Conservation (phyloP, 2,797 vertebrate genomes). For the Pangasius mekongensis region DNA sequence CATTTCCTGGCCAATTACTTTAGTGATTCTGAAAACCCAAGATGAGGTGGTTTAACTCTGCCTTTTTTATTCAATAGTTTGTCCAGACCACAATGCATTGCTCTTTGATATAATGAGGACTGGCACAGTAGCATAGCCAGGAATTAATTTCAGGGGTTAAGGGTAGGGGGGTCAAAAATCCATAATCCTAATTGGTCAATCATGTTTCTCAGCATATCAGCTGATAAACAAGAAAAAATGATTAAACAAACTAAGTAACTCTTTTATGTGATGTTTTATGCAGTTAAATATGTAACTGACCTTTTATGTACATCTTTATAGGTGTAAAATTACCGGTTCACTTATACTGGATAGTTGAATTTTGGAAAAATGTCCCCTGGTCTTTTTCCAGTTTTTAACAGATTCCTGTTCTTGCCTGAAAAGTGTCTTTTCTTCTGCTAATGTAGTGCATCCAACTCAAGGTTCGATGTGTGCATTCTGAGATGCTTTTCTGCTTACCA, state of each 20-base stretch:
- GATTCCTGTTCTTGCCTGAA: background rate
- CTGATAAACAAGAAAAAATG: background rate
- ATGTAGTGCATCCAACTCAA: no score
- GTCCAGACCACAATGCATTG: constrained; percentile 1
- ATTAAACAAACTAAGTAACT: background rate
- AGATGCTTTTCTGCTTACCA: background rate
- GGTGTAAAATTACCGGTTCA: background rate
- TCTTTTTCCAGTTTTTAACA: background rate
- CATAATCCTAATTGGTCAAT: no score
- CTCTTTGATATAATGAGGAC: background rate
- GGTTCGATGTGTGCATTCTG: background rate
- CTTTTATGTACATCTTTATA: background rate
- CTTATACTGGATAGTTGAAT: background rate
- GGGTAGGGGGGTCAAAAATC: no score
- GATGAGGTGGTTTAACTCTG: constrained; percentile 2
- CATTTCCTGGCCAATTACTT: background rate
- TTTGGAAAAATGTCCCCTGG: background rate
- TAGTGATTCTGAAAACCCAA: background rate
- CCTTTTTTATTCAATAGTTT: background rate
- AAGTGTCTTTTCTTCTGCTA: background rate
- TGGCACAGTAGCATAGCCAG: background rate
- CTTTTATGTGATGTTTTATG: background rate
- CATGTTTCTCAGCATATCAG: background rate
- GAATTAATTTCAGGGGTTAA: background rate
- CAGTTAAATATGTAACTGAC: background rate